Percentiles rank a stretch among this genome's conserved stretches.
Conservation (phyloP, 2,797 vertebrate genomes). For the Thaleichthys pacificus region DNA sequence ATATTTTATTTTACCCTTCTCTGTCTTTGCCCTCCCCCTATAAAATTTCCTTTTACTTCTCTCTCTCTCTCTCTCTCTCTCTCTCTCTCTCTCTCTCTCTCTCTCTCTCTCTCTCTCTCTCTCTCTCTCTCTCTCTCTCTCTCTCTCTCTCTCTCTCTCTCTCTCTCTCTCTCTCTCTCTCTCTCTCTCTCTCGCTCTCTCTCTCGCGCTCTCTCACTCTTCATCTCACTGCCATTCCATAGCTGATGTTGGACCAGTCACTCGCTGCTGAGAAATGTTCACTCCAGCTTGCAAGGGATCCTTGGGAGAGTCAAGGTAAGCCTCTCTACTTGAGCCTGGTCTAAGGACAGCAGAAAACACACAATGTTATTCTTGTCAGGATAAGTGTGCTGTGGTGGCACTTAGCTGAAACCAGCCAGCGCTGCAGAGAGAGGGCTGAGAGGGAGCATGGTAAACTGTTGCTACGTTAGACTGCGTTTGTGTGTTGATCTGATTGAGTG, state of each 20-base stretch:
- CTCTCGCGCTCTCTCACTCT: slow-evolving; percentile 16
- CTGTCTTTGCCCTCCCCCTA: too few relatives aligned
- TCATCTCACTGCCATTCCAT: slow-evolving; percentile 20
- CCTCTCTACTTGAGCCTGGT: slow-evolving; percentile 8
- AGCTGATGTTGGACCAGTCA: slow-evolving; percentile 40
- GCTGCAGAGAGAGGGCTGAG: not conserved
- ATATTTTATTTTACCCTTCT: too few relatives aligned
- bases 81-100: slow-evolving; percentile 15
- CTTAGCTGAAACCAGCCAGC: not conserved
- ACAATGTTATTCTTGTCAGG: not conserved
- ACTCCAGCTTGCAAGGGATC: slow-evolving; percentile 47
- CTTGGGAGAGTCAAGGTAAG: slow-evolving; percentile 55
- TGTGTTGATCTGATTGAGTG: slow-evolving; percentile 16
- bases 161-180: not conserved
- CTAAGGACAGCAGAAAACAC: not conserved
- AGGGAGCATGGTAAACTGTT: slow-evolving; percentile 33
- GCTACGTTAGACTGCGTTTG: slow-evolving; percentile 18
- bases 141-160: slow-evolving; percentile 9
- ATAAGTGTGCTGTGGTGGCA: not conserved
- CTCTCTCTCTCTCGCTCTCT: slow-evolving; percentile 4
- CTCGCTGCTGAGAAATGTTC: slow-evolving; percentile 50
- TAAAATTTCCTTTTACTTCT: too few relatives aligned
- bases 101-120: slow-evolving; percentile 12
- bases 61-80: too few relatives aligned
- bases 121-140: slow-evolving; percentile 16